phyloP scores from a whole-genome alignment of 1,140 invertebrate species.

The Drosophila nigrodunni region DNA sequence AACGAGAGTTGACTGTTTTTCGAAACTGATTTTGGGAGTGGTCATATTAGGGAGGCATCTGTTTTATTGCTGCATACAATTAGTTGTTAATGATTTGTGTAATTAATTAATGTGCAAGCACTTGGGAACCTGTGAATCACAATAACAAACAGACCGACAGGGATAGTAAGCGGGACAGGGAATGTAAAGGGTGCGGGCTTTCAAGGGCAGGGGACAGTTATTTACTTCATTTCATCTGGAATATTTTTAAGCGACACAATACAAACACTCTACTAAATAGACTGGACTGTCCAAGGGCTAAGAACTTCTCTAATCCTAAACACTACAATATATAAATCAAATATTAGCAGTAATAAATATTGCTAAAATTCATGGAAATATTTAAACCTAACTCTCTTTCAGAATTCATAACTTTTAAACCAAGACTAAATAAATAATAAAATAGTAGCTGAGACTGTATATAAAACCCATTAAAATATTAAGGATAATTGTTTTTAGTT shows the following conservation, averaged over 20 bases:
- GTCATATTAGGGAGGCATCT: slow-evolving; percentile 13
- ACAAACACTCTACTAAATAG: no score
- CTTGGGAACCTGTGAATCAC: slow-evolving; percentile 20
- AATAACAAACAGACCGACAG: slow-evolving; percentile 1
- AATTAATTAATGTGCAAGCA: slow-evolving; percentile 51
- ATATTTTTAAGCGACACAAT: neutral
- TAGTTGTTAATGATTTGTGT: slow-evolving; percentile 62
- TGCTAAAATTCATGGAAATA: no score
- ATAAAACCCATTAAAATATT: no score
- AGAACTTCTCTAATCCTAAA: no score
- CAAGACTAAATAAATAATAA: no score
- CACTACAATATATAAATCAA: no score
- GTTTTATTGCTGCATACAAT: slow-evolving; percentile 39
- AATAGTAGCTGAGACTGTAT: no score
- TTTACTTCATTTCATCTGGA: neutral
- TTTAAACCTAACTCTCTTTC: no score
- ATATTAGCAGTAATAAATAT: no score
- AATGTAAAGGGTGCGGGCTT: neutral
- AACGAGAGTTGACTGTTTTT: neutral
- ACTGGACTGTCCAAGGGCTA: no score
- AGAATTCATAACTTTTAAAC: no score
- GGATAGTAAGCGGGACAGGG: neutral
- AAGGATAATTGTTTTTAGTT: no score
- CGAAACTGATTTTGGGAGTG: slow-evolving; percentile 30
- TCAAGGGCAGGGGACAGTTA: neutral